Conservation (phyloP, 2,888 invertebrate genomes). For the Sesia apiformis region DNA sequence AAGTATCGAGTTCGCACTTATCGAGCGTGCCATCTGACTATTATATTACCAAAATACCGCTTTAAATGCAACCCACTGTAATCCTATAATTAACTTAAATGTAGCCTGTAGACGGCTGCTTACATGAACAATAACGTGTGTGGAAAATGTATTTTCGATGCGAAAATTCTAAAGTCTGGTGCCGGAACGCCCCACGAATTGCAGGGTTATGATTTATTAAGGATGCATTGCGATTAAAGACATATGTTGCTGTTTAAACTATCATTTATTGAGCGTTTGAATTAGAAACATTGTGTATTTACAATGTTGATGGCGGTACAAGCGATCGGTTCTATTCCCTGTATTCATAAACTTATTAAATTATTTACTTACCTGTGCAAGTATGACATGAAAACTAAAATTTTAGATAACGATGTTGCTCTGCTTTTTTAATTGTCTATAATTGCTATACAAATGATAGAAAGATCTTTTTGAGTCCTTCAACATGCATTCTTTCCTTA, state of each 20-base stretch:
- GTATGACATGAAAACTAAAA: no score
- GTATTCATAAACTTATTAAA: no score
- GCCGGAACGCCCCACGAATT: slow-evolving; percentile 50
- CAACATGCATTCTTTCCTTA: no score
- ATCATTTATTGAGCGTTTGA: neutral
- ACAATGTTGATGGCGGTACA: no score
- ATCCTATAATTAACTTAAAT: slow-evolving; percentile 72
- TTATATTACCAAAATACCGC: slow-evolving; percentile 72
- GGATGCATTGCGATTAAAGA: neutral
- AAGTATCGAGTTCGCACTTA: slow-evolving; percentile 61
- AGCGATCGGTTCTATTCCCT: no score
- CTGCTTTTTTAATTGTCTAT: no score
- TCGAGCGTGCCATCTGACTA: slow-evolving; percentile 72
- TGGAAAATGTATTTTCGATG: slow-evolving; percentile 66
- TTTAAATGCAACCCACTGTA: slow-evolving; percentile 63
- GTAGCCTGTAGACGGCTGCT: slow-evolving; percentile 37
- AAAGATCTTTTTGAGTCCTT: no score
- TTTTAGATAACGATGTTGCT: no score
- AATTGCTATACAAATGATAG: no score
- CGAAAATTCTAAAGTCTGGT: slow-evolving; percentile 47
- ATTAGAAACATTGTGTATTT: neutral
- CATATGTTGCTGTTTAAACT: neutral
- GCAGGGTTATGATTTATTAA: slow-evolving; percentile 47
- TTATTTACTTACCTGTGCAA: no score
- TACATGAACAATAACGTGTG: slow-evolving; percentile 52